Evolutionary conservation across 53 echinoderm and acorn worm species (phyloP).

Genomic region (Temnopleurus reevesii): DNA sequence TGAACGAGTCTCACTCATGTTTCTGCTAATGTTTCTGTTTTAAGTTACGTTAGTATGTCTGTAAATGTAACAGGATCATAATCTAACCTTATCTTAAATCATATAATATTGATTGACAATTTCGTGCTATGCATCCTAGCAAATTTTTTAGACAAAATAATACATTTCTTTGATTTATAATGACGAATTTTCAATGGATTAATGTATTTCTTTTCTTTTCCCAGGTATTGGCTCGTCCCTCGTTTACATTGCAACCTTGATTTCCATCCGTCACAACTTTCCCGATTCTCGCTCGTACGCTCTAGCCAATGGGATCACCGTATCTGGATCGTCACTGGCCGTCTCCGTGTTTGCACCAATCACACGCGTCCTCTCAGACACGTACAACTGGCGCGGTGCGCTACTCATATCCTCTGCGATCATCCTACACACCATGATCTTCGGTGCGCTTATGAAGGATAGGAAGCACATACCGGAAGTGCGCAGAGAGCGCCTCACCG

Average conservation of each 20-base stretch:
- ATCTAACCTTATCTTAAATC: too few species aligned
- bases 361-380: conserved; percentile 30
- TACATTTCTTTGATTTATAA: too few species aligned
- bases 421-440: conserved; percentile 49
- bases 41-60: too few species aligned
- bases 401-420: conserved; percentile 40
- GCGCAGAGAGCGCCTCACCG: not conserved
- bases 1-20: too few species aligned
- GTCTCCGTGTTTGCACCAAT: conserved; percentile 56
- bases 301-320: conserved; percentile 53
- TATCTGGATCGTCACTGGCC: conserved; percentile 44
- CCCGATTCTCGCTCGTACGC: conserved; percentile 36
- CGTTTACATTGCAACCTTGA: conserved; percentile 46
- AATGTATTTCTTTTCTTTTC: not conserved
- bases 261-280: conserved; percentile 42
- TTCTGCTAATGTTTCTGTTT: too few species aligned
- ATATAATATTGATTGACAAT: too few species aligned
- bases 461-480: not conserved
- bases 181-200: not conserved
- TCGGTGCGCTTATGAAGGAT: conserved; percentile 24
- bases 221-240: conserved; percentile 37
- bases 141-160: too few species aligned
- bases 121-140: too few species aligned
- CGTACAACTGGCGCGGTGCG: conserved; percentile 48
- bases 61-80: too few species aligned